These are phyloP conservation scores for Dioctria rufipes DNA, from an alignment of 2,888 invertebrate species.

Conservation along the genomic window DNA sequence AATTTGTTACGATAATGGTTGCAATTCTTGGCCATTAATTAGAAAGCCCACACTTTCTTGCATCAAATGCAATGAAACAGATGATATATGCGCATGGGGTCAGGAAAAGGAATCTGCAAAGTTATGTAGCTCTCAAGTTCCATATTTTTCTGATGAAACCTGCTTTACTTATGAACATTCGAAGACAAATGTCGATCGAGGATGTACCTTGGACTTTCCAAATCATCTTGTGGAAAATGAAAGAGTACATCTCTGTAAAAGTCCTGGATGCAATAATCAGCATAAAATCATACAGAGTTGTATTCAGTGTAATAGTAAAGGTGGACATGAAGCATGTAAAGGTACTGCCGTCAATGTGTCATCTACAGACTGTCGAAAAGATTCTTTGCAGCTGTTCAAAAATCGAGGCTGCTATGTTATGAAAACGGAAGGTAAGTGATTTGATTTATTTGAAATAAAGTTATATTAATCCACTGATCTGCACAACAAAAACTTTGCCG, in stretches of 20 bases:
- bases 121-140: constrained; percentile 49
- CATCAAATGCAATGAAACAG: constrained; percentile 56
- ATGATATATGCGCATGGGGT: constrained; percentile 55
- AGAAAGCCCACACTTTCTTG: constrained; percentile 56
- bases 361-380: neutral
- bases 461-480: too few species aligned
- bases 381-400: constrained; percentile 1
- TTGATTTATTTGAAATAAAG: too few species aligned
- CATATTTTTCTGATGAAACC: constrained; percentile 57
- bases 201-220: constrained; percentile 60
- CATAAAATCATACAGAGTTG: constrained; percentile 1
- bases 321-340: neutral
- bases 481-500: too few species aligned
- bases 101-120: constrained; percentile 2
- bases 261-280: constrained; percentile 50
- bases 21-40: constrained; percentile 61
- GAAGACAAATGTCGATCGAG: constrained; percentile 58
- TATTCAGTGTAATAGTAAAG: constrained; percentile 47
- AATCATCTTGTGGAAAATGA: neutral
- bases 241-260: constrained; percentile 11
- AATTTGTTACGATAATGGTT: constrained; percentile 63
- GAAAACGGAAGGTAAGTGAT: neutral
- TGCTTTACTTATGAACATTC: constrained; percentile 55
- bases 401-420: constrained; percentile 19
- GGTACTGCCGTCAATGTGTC: neutral